Evolutionary conservation across 2,888 invertebrate species (phyloP).

Genomic region (Lithosia quadra): DNA sequence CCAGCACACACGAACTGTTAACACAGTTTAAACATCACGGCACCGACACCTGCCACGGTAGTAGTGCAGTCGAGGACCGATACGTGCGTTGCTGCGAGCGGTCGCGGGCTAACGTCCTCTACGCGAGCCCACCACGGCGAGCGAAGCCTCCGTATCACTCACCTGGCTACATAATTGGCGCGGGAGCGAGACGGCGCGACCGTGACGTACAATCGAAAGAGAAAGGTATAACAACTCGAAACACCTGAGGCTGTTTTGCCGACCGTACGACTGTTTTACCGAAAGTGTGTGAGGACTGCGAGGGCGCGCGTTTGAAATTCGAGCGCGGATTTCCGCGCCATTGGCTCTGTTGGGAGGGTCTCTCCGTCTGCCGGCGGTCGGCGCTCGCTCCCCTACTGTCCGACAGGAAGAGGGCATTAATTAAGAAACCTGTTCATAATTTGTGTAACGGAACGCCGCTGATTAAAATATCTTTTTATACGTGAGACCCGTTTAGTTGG

Average conservation of each 20-base stretch:
- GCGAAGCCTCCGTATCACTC: slow-evolving; percentile 64
- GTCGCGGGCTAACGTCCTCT: slow-evolving; percentile 81
- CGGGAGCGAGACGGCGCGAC: slow-evolving; percentile 69
- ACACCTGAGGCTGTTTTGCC: slow-evolving; percentile 75
- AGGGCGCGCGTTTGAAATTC: slow-evolving; percentile 68
- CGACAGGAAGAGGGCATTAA: slow-evolving; percentile 64
- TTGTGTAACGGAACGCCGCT: slow-evolving; percentile 44
- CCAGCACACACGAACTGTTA: slow-evolving; percentile 65
- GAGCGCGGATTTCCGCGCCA: slow-evolving; percentile 79
- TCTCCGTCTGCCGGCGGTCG: slow-evolving; percentile 26
- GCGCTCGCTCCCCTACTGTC: slow-evolving; percentile 50
- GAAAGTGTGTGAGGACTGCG: slow-evolving; percentile 49
- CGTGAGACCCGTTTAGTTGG: slow-evolving; percentile 29
- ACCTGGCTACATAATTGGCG: slow-evolving; percentile 70
- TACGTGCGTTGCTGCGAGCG: slow-evolving; percentile 69
- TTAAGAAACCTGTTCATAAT: slow-evolving; percentile 48
- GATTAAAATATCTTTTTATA: slow-evolving; percentile 41
- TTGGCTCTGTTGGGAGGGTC: slow-evolving; percentile 65
- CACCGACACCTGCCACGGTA: slow-evolving; percentile 71
- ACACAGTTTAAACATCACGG: slow-evolving; percentile 79
- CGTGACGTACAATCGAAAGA: slow-evolving; percentile 69
- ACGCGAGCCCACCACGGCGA: slow-evolving; percentile 43
- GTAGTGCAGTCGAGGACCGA: slow-evolving; percentile 50
- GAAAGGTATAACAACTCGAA: slow-evolving; percentile 66
- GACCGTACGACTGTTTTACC: slow-evolving; percentile 62